These are phyloP conservation scores for Melipona bicolor DNA, from an alignment of 2,888 invertebrate genomes.

Conservation along the genomic window DNA sequence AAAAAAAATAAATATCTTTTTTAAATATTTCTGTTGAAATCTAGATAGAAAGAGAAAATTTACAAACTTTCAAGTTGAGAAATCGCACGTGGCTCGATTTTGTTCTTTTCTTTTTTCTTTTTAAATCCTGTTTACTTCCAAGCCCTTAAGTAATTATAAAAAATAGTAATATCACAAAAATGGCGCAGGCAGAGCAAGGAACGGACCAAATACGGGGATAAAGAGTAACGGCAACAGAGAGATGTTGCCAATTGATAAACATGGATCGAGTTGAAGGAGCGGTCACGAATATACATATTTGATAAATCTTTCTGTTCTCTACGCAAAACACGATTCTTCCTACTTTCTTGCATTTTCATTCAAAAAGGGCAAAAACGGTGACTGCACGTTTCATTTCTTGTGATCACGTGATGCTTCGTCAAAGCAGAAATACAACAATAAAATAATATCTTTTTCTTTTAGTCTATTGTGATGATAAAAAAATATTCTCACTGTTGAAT, in stretches of 20 bases:
- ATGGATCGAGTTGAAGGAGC: slow-evolving; percentile 74
- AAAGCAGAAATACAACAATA: slow-evolving; percentile 31
- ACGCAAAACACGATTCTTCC: slow-evolving; percentile 20
- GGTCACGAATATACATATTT: slow-evolving; percentile 65
- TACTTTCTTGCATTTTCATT: slow-evolving; percentile 28
- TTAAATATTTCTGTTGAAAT: slow-evolving; percentile 4
- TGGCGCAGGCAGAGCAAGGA: slow-evolving; percentile 80
- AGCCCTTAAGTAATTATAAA: slow-evolving; percentile 80
- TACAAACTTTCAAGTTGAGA: slow-evolving; percentile 52
- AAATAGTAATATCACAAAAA: slow-evolving; percentile 83
- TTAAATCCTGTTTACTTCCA: slow-evolving; percentile 42
- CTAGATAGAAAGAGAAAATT: slow-evolving; percentile 8
- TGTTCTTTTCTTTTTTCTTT: slow-evolving; percentile 15
- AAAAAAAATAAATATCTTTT: neutral
- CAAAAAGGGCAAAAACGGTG: slow-evolving; percentile 25
- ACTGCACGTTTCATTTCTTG: slow-evolving; percentile 10
- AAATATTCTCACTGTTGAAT: slow-evolving; percentile 40
- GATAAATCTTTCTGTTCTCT: slow-evolving; percentile 51
- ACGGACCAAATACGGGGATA: slow-evolving; percentile 78
- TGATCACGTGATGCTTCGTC: slow-evolving; percentile 3
- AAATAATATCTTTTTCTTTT: slow-evolving; percentile 43
- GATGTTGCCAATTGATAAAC: slow-evolving; percentile 63
- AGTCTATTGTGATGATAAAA: slow-evolving; percentile 48
- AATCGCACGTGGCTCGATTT: slow-evolving; percentile 69
- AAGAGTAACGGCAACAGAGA: slow-evolving; percentile 53